Evolutionary conservation across 2,797 vertebrate species (phyloP).

Genomic region (Euphonia xanthogaster): DNA sequence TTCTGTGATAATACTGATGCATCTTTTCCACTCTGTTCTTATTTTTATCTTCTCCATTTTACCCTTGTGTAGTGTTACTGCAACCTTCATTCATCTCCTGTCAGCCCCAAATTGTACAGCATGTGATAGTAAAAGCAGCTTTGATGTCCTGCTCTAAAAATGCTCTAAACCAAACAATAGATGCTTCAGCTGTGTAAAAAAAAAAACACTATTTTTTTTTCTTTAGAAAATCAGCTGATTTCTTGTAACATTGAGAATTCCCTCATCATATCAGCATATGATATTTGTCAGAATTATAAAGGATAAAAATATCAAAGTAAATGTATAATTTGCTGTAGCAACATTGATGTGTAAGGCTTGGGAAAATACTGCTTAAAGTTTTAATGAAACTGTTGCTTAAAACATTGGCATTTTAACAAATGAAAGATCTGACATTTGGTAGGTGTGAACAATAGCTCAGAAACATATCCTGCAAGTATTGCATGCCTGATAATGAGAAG

Average conservation of each 20-base stretch:
- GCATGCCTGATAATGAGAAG: neutral
- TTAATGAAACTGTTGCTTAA: neutral
- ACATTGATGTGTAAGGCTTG: neutral
- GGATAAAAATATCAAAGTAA: neutral
- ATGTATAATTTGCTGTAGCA: neutral
- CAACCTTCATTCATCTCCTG: neutral
- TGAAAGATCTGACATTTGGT: neutral
- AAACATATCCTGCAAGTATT: neutral
- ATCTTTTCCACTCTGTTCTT: neutral
- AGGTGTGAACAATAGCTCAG: neutral
- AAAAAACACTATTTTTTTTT: neutral
- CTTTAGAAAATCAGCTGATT: neutral
- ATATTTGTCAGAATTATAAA: neutral
- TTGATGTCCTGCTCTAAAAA: neutral
- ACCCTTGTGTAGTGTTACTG: neutral
- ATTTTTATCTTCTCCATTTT: neutral
- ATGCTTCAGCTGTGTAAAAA: neutral
- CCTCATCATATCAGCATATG: neutral
- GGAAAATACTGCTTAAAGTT: neutral
- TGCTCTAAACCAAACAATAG: neutral
- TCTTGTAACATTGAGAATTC: neutral
- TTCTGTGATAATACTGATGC: neutral
- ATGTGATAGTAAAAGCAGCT: neutral
- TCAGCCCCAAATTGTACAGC: neutral
- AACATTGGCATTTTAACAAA: neutral